phyloP scores from a whole-genome alignment of 1,140 invertebrate genomes.

The Eueides isabella region DNA sequence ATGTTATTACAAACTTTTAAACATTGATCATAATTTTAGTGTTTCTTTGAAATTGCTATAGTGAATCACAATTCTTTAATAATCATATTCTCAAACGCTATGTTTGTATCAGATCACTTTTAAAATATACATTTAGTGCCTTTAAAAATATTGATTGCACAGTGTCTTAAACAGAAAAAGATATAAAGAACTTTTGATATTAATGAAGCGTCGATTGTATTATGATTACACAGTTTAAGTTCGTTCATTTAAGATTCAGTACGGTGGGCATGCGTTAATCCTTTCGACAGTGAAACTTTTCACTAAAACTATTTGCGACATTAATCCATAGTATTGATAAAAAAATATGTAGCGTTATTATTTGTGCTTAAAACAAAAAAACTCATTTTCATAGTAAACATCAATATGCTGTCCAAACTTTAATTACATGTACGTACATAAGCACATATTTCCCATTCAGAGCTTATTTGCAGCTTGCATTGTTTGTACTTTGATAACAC shows the following conservation, averaged over 20 bases:
- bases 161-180: conserved; percentile 5
- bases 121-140: neutral
- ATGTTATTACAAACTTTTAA: conserved; percentile 59
- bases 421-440: neutral
- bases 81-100: neutral
- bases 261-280: conserved; percentile 18
- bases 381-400: neutral
- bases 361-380: neutral
- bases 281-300: conserved; percentile 29
- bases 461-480: conserved; percentile 7
- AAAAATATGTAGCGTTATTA: too few relatives aligned
- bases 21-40: conserved; percentile 20
- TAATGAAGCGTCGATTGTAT: conserved; percentile 28
- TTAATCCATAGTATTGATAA: too few relatives aligned
- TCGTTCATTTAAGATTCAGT: conserved; percentile 14
- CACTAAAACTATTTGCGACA: neutral
- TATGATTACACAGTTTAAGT: conserved; percentile 25
- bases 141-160: neutral
- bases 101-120: neutral
- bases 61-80: neutral
- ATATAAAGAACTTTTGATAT: neutral
- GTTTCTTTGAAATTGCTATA: conserved; percentile 14
- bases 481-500: neutral
- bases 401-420: neutral
- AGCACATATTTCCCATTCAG: neutral